These are phyloP conservation scores for Xestia rhomboidea DNA, from an alignment of 2,888 invertebrate genomes.

Conservation along the genomic window DNA sequence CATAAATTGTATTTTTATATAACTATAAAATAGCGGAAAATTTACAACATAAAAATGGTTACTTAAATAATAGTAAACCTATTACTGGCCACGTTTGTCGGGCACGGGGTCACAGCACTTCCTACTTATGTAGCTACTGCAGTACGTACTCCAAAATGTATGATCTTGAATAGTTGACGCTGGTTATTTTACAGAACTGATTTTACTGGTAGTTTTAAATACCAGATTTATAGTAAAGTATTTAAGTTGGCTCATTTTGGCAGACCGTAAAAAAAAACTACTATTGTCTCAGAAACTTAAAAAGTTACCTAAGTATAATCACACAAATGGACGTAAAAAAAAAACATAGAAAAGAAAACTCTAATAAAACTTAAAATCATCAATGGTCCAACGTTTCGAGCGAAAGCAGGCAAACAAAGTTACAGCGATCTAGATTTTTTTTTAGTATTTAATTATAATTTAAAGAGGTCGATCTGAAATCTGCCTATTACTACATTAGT, in stretches of 20 bases:
- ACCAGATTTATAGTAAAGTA: too few relatives aligned
- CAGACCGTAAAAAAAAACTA: not conserved
- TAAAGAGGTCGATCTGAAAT: not conserved
- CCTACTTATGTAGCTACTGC: too few relatives aligned
- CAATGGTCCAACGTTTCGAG: not conserved
- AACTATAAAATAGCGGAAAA: too few relatives aligned
- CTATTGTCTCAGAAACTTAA: not conserved
- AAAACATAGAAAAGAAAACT: not conserved
- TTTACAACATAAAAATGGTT: too few relatives aligned
- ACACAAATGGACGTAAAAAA: not conserved
- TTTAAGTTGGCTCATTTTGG: not conserved
- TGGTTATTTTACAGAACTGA: too few relatives aligned
- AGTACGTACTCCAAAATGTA: too few relatives aligned
- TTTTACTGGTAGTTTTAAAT: too few relatives aligned
- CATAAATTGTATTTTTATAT: too few relatives aligned
- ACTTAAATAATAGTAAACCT: too few relatives aligned
- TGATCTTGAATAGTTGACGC: too few relatives aligned
- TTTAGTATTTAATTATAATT: not conserved
- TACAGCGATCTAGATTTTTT: not conserved
- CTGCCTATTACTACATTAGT: not conserved
- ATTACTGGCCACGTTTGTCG: too few relatives aligned
- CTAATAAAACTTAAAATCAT: not conserved
- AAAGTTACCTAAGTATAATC: not conserved
- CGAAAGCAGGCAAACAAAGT: not conserved
- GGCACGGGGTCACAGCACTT: too few relatives aligned